These are phyloP conservation scores for Microdon myrmicae DNA, from an alignment of 2,888 invertebrate genomes.

Conservation along the genomic window DNA sequence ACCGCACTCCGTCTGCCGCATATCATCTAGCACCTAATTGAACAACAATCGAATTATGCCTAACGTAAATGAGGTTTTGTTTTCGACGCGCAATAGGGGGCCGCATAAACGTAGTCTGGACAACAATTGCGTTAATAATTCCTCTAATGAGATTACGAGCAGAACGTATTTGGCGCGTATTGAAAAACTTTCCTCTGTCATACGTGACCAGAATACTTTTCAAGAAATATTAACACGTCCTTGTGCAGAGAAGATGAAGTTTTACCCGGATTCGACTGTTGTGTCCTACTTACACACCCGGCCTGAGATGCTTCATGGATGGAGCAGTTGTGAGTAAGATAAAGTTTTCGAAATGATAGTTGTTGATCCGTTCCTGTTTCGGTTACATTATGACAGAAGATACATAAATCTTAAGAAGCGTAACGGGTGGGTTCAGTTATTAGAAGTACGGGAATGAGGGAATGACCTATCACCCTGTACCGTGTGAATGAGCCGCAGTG, in stretches of 20 bases:
- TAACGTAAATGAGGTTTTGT: constrained; percentile 46
- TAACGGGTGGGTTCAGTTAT: too few species aligned
- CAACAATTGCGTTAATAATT: constrained; percentile 52
- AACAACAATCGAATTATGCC: constrained; percentile 41
- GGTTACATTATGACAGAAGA: constrained; percentile 40
- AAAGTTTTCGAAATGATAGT: constrained; percentile 41
- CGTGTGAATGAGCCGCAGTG: too few species aligned
- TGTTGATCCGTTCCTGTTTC: constrained; percentile 39
- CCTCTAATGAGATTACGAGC: constrained; percentile 50
- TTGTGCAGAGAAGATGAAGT: constrained; percentile 23
- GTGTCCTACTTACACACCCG: constrained; percentile 34
- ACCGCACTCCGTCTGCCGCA: too few species aligned
- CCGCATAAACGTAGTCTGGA: constrained; percentile 38
- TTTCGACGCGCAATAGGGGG: constrained; percentile 31
- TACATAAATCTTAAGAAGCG: too few species aligned
- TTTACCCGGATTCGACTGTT: constrained; percentile 37
- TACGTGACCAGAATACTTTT: constrained; percentile 45
- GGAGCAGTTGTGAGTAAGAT: neutral
- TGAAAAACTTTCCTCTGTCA: constrained; percentile 47
- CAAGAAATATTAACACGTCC: constrained; percentile 47
- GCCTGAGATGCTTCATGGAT: neutral
- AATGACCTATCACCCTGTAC: too few species aligned
- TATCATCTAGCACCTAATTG: neutral
- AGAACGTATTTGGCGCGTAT: constrained; percentile 51
- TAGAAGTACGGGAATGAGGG: too few species aligned